These are phyloP conservation scores for Myotis pilosus DNA, from an alignment of 2,797 vertebrate genomes.

Conservation along the genomic window DNA sequence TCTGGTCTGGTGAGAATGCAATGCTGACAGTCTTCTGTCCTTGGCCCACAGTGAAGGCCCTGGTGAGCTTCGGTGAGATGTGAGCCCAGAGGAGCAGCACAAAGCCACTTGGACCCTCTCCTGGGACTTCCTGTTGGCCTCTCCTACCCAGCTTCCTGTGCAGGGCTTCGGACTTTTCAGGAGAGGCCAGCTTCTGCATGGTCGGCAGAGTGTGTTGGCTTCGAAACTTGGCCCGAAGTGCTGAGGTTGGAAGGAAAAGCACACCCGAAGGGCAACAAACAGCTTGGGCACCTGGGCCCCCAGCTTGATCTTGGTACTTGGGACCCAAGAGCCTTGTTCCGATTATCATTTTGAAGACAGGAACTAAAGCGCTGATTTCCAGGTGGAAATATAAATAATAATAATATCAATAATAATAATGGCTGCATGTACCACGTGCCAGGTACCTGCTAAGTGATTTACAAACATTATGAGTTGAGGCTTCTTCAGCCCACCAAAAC, in stretches of 20 bases:
- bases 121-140: neutral
- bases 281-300: neutral
- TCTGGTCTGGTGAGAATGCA: neutral
- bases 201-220: conserved; percentile 11
- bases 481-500: neutral
- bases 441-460: neutral
- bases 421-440: neutral
- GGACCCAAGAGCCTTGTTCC: neutral
- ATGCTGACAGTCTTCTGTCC: conserved; percentile 10
- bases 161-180: conserved; percentile 32
- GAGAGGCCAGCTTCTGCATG: conserved; percentile 27
- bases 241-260: neutral
- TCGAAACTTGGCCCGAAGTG: conserved; percentile 13
- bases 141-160: conserved; percentile 21
- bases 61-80: neutral
- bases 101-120: neutral
- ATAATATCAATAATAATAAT: conserved; percentile 62
- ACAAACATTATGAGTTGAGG: neutral
- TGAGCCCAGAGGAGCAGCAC: conserved; percentile 11
- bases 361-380: neutral
- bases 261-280: rapidly evolving
- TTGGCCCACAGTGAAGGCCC: conserved; percentile 61
- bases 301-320: conserved; percentile 20
- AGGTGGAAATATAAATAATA: conserved; percentile 51
- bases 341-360: neutral